Evolutionary conservation across 2,888 invertebrate species (phyloP), one percentile per base, ranked within the genome.

Genomic region (Rhamphomyia laevipes): DNA sequence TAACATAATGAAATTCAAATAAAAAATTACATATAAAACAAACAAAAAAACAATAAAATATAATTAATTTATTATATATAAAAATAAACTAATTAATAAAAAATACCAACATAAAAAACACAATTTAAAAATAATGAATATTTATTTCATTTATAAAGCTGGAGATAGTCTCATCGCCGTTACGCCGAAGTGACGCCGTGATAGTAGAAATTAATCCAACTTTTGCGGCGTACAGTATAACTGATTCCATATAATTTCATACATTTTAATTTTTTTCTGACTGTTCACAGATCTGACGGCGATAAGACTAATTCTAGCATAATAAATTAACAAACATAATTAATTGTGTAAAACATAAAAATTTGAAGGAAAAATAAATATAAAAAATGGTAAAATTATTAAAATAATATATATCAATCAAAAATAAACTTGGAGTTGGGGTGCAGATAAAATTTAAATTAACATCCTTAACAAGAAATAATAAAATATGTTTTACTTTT

Each of bases 391-490:
- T 45, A 48, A 18, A 48, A 49, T 35, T 43, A 45, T 17, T 45
- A 23, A 23, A 56, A 44, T 47, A 44, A 49, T 37, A 55, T 40
- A 49, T 35, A 54, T 51, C 47, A 56, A 49, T 21, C 17, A 9
- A 21, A 21, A 51, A 48, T 55, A 55, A 55, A 57, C 61, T 67
- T 64, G 67, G 66, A 67, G 67, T 59, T 63, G 68, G 66, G 68
- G 67, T 61, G 65, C 62, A 64, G 53, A 45, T 44, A 37, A 47
- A 18, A 38, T n/a, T 33, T 23, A 48, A 51, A 33, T 37, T 16
- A 21, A 37, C 17, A 37, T 46, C 12, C 17, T 23, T 11, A 40
- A 27, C n/a, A n/a, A n/a, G n/a, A n/a, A n/a, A 40, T 9, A 30
- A 45, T 17, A 31, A 12, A 45, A 13, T 6, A 43, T 23, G 4